Base-by-base conservation (phyloP, 2,797 vertebrate species). In the Falco berigora region DNA sequence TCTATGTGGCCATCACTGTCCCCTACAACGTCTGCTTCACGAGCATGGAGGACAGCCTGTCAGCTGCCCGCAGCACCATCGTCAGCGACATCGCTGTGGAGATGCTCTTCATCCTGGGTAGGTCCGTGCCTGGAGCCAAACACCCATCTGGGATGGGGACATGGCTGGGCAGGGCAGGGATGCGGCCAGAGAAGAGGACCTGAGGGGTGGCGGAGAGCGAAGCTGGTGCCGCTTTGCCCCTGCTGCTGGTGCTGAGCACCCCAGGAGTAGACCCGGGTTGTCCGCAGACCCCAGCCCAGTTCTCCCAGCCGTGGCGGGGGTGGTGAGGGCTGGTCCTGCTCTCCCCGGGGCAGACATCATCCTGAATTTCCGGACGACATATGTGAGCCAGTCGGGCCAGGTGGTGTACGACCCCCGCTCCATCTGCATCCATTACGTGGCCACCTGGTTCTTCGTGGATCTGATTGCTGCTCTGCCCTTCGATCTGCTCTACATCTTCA, bases 81-180 rank as follows among this genome's bases (percentile, higher is more conserved):
- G 99, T 98, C 98, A 99, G 98, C 0, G 99, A 99, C 97, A 99
- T 99, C 0, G 98, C 97, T 0, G 99, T 99, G 96, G 99, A 99
- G 98, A 99, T 99, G 98, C 99, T 99, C 94, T 99, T 99, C 98
- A 99, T 99, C 85, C 97, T 99, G 15, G 99, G 99, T 99, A 97
- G 95, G 98, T 93, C 62, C 6, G 6, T 14, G 55, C 30, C 19
- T 0, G 0, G 27, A 42, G 50, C 55, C 1, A 3, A 50, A 67
- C 21, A 6, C 28, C 12, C 9, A 0, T 2, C 6, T 3, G 15
- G 44, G 53, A 3, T 0, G 14, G 30, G 14, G 10, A 30, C 10
- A 0, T 0, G 12, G 23, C 38, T 32, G 28, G 30, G 24, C 1
- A 7, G 44, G 28, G 47, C 44, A 40, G 67, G 42, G 34, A 30